Percentiles rank a stretch among this genome's conserved stretches.
These are phyloP conservation scores for Martes martes DNA, from an alignment of 2,113 vertebrate species.

Conservation along the genomic window DNA sequence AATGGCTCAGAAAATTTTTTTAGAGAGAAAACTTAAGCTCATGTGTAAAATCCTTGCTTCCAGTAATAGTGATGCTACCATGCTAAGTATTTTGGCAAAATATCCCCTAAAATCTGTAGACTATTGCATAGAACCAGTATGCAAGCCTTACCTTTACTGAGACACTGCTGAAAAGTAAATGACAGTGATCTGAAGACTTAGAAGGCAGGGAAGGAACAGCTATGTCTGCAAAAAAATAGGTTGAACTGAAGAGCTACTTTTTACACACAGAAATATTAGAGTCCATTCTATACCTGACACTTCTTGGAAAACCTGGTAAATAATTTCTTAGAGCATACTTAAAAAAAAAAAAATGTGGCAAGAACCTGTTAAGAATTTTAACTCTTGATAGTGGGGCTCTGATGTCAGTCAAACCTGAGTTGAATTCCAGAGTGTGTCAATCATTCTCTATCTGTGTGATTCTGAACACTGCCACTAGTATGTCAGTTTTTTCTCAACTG, in stretches of 20 bases:
- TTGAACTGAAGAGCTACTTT: not conserved
- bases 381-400: not conserved
- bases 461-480: not conserved
- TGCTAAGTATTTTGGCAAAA: conserved; percentile 21
- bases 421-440: not conserved
- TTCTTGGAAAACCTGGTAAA: conserved; percentile 1
- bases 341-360: not conserved
- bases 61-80: not conserved
- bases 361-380: not conserved
- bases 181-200: not conserved
- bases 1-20: not conserved
- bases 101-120: not conserved
- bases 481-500: not conserved
- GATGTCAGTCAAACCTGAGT: not conserved
- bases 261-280: not conserved
- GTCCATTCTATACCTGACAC: not conserved
- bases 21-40: not conserved
- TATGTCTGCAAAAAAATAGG: not conserved
- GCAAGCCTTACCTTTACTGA: not conserved
- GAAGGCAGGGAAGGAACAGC: not conserved
- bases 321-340: not conserved
- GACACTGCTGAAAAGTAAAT: conserved; percentile 3
- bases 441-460: not conserved
- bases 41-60: not conserved
- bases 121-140: not conserved